Conservation (phyloP, 2,113 vertebrate genomes). For the Caranx melampygus region DNA sequence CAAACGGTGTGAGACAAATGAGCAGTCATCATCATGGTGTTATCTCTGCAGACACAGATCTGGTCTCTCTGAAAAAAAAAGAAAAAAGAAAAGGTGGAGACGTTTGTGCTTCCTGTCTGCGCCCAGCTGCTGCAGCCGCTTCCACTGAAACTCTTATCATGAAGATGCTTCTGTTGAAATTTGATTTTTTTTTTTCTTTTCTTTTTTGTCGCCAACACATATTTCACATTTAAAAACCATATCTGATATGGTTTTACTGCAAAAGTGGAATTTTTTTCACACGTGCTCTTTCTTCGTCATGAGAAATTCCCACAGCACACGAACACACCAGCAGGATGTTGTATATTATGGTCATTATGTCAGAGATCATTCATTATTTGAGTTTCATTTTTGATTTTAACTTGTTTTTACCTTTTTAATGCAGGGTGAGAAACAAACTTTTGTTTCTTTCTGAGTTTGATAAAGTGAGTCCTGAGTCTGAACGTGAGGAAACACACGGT, state of each 20-base stretch:
- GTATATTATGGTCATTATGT: no score
- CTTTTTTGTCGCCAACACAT: not conserved
- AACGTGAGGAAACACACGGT: no score
- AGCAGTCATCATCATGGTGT: constrained; percentile 71
- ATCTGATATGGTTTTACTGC: no score
- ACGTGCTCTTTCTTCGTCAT: not conserved
- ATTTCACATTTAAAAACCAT: not conserved
- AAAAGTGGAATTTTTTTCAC: not conserved
- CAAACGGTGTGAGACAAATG: constrained; percentile 73
- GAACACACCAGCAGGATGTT: no score
- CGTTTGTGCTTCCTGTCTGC: constrained; percentile 71
- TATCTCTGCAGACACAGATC: constrained; percentile 67
- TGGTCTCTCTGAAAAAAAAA: constrained; percentile 2
- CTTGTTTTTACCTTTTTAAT: no score
- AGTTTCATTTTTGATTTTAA: no score
- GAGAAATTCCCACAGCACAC: not conserved
- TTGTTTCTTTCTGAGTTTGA: no score
- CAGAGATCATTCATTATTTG: no score
- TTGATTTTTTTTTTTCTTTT: not conserved
- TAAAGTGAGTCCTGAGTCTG: no score
- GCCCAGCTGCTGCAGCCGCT: constrained; percentile 62
- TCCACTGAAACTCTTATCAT: constrained; percentile 4
- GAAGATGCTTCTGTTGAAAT: not conserved
- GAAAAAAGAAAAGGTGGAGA: constrained; percentile 29
- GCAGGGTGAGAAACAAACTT: no score